A percentile compares a stretch with the other conserved stretches of the same genome.
These are phyloP conservation scores for Drosophila sturtevanti DNA, from an alignment of 1,140 invertebrate species.

Conservation along the genomic window DNA sequence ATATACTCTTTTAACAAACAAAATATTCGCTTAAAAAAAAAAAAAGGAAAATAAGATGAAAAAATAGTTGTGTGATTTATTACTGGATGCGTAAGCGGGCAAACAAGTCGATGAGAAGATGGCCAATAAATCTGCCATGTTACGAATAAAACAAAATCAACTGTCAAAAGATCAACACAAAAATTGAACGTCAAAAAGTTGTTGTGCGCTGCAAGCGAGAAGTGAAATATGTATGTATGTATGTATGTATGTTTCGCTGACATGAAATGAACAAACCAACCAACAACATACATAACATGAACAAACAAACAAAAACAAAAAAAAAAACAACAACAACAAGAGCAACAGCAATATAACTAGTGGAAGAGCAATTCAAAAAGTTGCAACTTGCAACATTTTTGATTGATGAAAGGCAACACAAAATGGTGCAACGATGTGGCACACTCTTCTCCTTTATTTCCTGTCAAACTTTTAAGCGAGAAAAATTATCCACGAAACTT, in stretches of 20 bases:
- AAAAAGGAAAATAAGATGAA: slow-evolving; percentile 37
- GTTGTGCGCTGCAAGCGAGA: no score
- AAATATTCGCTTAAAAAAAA: slow-evolving; percentile 14
- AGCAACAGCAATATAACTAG: slow-evolving; percentile 20
- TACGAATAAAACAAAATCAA: slow-evolving; percentile 56
- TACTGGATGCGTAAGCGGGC: slow-evolving; percentile 34
- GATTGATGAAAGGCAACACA: slow-evolving; percentile 56
- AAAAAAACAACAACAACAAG: slow-evolving; percentile 10
- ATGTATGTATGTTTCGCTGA: slow-evolving; percentile 47
- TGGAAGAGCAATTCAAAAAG: slow-evolving; percentile 27
- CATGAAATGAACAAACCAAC: slow-evolving; percentile 16
- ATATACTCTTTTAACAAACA: slow-evolving; percentile 22
- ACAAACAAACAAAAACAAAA: slow-evolving; percentile 1
- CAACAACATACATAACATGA: slow-evolving; percentile 13
- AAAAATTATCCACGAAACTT: neutral
- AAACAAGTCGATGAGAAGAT: slow-evolving; percentile 42
- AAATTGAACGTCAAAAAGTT: slow-evolving; percentile 37
- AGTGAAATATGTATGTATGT: no score
- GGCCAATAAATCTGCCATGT: slow-evolving; percentile 54
- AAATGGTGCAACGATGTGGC: slow-evolving; percentile 27
- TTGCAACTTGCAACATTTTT: slow-evolving; percentile 36
- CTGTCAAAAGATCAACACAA: slow-evolving; percentile 61
- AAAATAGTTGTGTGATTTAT: slow-evolving; percentile 48
- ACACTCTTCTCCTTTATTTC: neutral
- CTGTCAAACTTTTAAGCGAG: neutral